Conservation (phyloP, 2,797 vertebrate genomes). For the Uromys caudimaculatus region DNA sequence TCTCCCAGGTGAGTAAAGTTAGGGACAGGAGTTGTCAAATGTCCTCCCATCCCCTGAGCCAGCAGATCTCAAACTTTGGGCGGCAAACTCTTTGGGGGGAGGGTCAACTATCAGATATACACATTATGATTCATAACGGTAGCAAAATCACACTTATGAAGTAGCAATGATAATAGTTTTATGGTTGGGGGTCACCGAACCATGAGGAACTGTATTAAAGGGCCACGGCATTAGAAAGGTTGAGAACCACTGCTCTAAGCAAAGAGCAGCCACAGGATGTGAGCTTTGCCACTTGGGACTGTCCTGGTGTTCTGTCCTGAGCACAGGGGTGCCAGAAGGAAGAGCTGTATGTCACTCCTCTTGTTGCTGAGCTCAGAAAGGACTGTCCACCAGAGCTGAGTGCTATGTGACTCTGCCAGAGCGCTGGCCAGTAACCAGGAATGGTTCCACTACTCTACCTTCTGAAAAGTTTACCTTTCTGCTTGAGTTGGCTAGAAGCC, state of each 20-base stretch:
- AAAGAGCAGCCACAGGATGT: neutral
- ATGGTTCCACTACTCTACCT: fast-evolving
- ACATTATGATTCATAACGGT: neutral
- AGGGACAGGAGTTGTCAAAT: neutral
- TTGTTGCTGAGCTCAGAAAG: neutral
- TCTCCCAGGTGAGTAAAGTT: neutral
- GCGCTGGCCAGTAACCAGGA: neutral
- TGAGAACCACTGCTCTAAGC: neutral
- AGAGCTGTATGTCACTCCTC: neutral
- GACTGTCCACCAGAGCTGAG: neutral
- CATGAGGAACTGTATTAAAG: neutral
- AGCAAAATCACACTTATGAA: too few species aligned
- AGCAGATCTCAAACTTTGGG: neutral
- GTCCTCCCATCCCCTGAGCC: neutral
- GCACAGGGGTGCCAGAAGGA: neutral
- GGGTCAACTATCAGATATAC: neutral
- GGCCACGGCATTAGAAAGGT: neutral
- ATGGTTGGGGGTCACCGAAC: neutral
- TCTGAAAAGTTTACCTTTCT: neutral
- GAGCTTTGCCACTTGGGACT: neutral
- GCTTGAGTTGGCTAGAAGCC: neutral
- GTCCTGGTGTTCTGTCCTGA: neutral
- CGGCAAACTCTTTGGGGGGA: fast-evolving
- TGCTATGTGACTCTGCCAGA: neutral
- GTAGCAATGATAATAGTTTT: neutral